These are phyloP conservation scores for Thalassarche chlororhynchos DNA, from an alignment of 2,113 vertebrate species.

Conservation along the genomic window DNA sequence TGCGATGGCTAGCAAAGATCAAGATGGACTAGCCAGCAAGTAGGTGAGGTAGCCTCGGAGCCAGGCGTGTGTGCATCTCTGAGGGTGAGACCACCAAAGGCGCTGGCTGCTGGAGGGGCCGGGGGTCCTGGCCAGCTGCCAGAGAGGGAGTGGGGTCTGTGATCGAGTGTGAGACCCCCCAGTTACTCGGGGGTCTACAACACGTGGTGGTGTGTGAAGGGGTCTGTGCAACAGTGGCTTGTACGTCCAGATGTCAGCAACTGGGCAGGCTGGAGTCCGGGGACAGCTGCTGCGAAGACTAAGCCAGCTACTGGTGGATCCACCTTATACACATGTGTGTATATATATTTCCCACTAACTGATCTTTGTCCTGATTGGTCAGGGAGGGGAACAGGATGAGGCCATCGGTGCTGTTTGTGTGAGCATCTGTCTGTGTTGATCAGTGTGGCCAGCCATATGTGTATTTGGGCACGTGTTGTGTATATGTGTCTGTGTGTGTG, in stretches of 20 bases:
- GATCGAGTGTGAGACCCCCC: background rate
- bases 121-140: too few species aligned
- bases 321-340: accelerated
- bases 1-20: background rate
- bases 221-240: background rate
- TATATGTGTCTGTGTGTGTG: accelerated
- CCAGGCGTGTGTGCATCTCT: background rate
- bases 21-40: background rate
- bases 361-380: background rate
- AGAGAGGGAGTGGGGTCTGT: background rate
- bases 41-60: background rate
- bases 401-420: accelerated
- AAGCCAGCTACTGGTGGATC: background rate
- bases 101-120: background rate
- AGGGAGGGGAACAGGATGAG: background rate
- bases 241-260: accelerated
- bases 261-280: background rate
- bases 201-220: accelerated
- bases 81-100: background rate
- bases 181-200: background rate
- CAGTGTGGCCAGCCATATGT: background rate
- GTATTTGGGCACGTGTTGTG: background rate
- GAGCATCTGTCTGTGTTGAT: background rate
- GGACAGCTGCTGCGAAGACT: background rate
- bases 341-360: background rate